These are phyloP conservation scores for Holcopasites calliopsidis DNA, from an alignment of 1,140 invertebrate species.

Conservation along the genomic window DNA sequence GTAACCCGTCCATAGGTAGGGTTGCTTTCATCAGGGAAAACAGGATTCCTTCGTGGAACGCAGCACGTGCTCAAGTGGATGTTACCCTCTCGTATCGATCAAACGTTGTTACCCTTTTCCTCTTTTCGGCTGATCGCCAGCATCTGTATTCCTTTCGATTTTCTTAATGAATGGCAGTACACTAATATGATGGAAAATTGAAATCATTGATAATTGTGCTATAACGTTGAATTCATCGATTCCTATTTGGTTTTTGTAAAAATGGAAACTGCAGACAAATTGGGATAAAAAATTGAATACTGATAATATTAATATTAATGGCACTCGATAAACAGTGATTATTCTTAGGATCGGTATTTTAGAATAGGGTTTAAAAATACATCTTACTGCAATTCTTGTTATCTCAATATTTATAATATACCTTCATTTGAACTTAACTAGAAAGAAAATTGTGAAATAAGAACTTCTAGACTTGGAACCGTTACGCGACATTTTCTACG, in stretches of 20 bases:
- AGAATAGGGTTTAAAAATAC: too few species aligned
- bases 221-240: neutral
- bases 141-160: neutral
- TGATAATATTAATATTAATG: too few species aligned
- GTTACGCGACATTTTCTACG: too few species aligned
- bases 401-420: too few species aligned
- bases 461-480: too few species aligned
- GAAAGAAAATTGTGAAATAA: too few species aligned
- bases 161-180: neutral
- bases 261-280: neutral
- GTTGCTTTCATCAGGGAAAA: constrained; percentile 39
- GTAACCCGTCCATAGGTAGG: constrained; percentile 49
- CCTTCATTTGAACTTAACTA: too few species aligned
- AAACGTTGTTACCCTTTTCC: neutral
- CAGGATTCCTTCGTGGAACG: constrained; percentile 40
- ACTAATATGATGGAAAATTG: neutral
- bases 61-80: constrained; percentile 47
- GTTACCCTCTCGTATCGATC: constrained; percentile 11
- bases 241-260: too few species aligned
- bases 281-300: too few species aligned
- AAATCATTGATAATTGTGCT: neutral
- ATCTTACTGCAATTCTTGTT: too few species aligned
- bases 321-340: too few species aligned
- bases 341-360: too few species aligned
- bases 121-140: neutral